phyloP scores from a whole-genome alignment of 2,888 invertebrate genomes.

The Lithophane leautieri region DNA sequence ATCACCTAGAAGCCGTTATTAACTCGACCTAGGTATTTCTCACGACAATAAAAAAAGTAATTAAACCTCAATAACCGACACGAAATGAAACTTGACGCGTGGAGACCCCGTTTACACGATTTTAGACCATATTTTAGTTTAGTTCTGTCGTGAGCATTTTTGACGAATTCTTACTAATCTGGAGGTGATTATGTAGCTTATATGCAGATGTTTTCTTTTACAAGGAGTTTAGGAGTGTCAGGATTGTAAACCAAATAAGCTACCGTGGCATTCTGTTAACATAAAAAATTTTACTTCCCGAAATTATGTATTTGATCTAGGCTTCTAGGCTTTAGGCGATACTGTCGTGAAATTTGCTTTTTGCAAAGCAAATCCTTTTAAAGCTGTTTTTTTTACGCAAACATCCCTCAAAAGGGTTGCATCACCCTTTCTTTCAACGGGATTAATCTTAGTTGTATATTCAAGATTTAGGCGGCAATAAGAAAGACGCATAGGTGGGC shows the following conservation, averaged over 20 bases:
- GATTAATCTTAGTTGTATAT: conserved; percentile 90
- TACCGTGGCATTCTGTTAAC: background rate
- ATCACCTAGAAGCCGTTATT: conserved; percentile 72
- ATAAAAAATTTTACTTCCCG: background rate
- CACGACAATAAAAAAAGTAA: conserved; percentile 70
- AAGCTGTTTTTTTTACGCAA: conserved; percentile 61
- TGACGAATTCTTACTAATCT: conserved; percentile 56
- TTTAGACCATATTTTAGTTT: conserved; percentile 36
- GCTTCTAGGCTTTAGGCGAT: background rate
- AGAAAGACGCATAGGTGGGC: conserved; percentile 90
- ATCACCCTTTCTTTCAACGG: conserved; percentile 88
- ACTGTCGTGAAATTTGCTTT: background rate
- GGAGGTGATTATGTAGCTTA: conserved; percentile 48
- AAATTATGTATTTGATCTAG: too few species aligned
- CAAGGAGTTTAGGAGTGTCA: conserved; percentile 16
- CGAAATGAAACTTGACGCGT: conserved; percentile 58
- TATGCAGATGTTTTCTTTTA: conserved; percentile 45
- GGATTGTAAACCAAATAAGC: conserved; percentile 24
- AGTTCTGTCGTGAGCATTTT: conserved; percentile 37
- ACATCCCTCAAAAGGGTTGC: conserved; percentile 80
- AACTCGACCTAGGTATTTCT: conserved; percentile 69
- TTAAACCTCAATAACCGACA: conserved; percentile 66
- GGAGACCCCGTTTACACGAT: conserved; percentile 40
- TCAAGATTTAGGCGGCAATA: conserved; percentile 90
- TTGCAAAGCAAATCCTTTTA: conserved; percentile 26